These are phyloP conservation scores for Rhaphigaster nebulosa DNA, from an alignment of 2,888 invertebrate species.

Conservation along the genomic window DNA sequence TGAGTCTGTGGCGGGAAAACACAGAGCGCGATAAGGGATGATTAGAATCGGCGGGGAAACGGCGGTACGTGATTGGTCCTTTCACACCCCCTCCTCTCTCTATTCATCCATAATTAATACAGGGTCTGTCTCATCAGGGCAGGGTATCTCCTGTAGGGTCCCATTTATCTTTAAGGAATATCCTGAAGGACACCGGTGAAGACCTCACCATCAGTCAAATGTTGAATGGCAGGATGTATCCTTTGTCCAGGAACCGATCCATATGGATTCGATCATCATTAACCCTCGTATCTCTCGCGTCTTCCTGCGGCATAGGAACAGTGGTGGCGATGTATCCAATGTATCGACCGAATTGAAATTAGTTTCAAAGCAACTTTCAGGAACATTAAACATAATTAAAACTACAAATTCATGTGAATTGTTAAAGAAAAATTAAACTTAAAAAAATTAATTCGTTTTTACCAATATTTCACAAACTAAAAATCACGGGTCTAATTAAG, in stretches of 20 bases:
- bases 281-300: background rate
- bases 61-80: slow-evolving; percentile 54
- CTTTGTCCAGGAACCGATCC: slow-evolving; percentile 12
- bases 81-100: slow-evolving; percentile 25
- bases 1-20: slow-evolving; percentile 28
- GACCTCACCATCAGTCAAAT: slow-evolving; percentile 25
- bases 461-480: no score
- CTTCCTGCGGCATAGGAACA: background rate
- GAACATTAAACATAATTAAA: no score
- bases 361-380: background rate
- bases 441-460: no score
- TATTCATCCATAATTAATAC: slow-evolving; percentile 56
- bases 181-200: slow-evolving; percentile 47
- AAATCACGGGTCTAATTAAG: no score
- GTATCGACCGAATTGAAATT: background rate
- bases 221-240: slow-evolving; percentile 6
- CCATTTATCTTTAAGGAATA: slow-evolving; percentile 55
- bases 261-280: slow-evolving; percentile 44
- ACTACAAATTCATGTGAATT: no score
- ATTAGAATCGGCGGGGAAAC: slow-evolving; percentile 54
- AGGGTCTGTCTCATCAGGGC: slow-evolving; percentile 53
- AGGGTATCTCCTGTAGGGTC: background rate
- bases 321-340: background rate
- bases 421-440: no score
- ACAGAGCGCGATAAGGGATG: slow-evolving; percentile 52